phyloP scores from a whole-genome alignment of 2,113 vertebrate genomes.

The Reinhardtius hippoglossoides region DNA sequence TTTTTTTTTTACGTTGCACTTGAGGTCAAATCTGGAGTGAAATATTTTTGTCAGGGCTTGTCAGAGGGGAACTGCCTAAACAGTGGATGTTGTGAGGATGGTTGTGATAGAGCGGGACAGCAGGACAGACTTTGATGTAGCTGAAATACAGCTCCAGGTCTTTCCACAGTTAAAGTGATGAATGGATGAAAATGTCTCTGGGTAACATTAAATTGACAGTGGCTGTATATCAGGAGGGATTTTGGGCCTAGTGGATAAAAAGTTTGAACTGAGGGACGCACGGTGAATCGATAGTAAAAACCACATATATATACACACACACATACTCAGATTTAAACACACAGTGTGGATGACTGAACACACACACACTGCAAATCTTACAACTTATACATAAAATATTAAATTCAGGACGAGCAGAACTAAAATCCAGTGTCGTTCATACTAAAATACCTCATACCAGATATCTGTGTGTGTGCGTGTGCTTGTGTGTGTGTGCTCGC shows the following conservation, averaged over 20 bases:
- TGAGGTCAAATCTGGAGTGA: conserved; percentile 61
- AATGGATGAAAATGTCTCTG: conserved; percentile 55
- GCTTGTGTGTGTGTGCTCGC: too few species aligned
- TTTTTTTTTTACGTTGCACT: background rate
- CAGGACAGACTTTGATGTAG: conserved; percentile 60
- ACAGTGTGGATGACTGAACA: background rate
- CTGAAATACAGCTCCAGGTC: conserved; percentile 48
- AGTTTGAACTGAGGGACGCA: conserved; percentile 24
- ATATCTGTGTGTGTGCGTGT: background rate
- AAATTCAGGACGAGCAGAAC: conserved; percentile 5
- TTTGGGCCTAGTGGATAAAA: conserved; percentile 53
- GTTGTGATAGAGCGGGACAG: conserved; percentile 52
- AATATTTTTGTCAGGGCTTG: conserved; percentile 50
- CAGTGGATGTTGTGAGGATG: conserved; percentile 40
- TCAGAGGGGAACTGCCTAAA: conserved; percentile 50
- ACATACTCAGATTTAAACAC: background rate
- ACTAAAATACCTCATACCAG: background rate
- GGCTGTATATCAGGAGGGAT: conserved; percentile 48
- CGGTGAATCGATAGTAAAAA: conserved; percentile 7
- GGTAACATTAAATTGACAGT: conserved; percentile 63
- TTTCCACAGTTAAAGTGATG: conserved; percentile 63
- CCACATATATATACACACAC: background rate
- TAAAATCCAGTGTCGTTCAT: background rate
- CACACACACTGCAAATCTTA: conserved; percentile 9
- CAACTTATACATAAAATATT: background rate